Evolutionary conservation across 2,888 invertebrate species (phyloP), one percentile per base, ranked within the genome.

Genomic region (Peribatodes rhomboidaria): DNA sequence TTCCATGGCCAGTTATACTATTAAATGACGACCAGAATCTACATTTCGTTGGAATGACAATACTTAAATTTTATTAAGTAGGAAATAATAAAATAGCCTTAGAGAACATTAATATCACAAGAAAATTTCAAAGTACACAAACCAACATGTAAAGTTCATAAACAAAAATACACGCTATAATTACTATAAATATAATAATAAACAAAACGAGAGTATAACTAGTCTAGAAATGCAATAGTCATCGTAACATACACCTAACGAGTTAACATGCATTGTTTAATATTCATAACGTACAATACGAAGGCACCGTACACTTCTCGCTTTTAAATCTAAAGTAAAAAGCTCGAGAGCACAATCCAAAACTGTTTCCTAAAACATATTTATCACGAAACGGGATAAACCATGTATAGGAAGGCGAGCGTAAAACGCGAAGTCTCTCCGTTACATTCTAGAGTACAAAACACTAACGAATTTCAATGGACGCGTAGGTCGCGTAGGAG

Each of bases 171-270:
- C 86, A 90, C 86, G 82, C 87, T 86, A 89, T 85, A 86, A 87
- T 87, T 85, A 88, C 85, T 84, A 84, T 87, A 88, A 85, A 75
- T 71, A 71, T 69, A 87, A 82, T 83, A 87, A 88, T 91, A 90
- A 92, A 90, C 89, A 90, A 88, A 89, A 89, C 88, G 83, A 86
- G 84, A 88, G 86, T 89, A 90, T 84, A 89, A 88, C 89, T 90
- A 90, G 85, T 84, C 91, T 92, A 92, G 85, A 92, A 92, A 92
- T 92, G 92, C 92, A 92, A 88, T 83, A 87, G 79, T 85, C 85
- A 85, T 86, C 79, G 80, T 86, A 85, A 86, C 81, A 83, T 84
- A 87, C 83, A 87, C 82, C 79, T 83, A 85, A 84, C 83, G 80
- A 84, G 79, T 81, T 80, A 84, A 85, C 91, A 90, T 90, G 91